Base-by-base conservation (phyloP, 2,797 vertebrate genomes). In the Nyctibius grandis region DNA sequence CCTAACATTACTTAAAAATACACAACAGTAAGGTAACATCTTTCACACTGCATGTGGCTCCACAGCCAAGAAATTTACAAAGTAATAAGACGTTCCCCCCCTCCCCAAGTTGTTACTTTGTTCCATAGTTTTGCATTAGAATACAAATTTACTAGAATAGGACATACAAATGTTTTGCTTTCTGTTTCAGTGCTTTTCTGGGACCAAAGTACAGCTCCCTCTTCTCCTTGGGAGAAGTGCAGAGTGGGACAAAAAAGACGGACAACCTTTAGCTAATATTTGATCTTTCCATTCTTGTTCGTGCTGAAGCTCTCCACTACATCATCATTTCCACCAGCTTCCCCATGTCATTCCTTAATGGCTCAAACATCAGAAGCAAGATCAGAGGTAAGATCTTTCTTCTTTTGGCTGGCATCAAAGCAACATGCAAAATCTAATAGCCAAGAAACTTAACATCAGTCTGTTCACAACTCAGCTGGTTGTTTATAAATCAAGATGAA, bases 401-500 rank as follows among this genome's bases (percentile, higher is more conserved):
- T 70, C 40, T 78, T 79, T 42, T 33, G 36, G 48, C 67, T 96
- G 63, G 22, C 59, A 85, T 89, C 74, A 93, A 93, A 95, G 81
- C 44, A 91, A 87, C n/a, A 51, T 34, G 48, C 47, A 91, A 77
- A 82, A 89, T 51, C 70, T 64, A 95, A 86, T 79, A 79, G 78
- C 38, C 67, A 87, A 59, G 57, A 91, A 92, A 87, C 60, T 65
- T 64, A 80, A 56, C 42, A 81, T 80, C 85, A 95, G n/a, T 36
- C 89, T 68, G 42, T 56, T 77, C 83, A 86, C 69, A 86, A 70
- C 69, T 91, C 85, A 72, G 48, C 19, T 91, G 69, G 61, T 64
- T 68, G 50, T 84, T 90, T 88, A 83, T 64, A 86, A 83, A 88
- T 76, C 83, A 91, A 82, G 91, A 84, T 73, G 67, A 93, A 86